Evolutionary conservation across 1,140 invertebrate genomes (phyloP), one percentile per base, ranked within the genome.

Genomic region (Drosophila auraria): DNA sequence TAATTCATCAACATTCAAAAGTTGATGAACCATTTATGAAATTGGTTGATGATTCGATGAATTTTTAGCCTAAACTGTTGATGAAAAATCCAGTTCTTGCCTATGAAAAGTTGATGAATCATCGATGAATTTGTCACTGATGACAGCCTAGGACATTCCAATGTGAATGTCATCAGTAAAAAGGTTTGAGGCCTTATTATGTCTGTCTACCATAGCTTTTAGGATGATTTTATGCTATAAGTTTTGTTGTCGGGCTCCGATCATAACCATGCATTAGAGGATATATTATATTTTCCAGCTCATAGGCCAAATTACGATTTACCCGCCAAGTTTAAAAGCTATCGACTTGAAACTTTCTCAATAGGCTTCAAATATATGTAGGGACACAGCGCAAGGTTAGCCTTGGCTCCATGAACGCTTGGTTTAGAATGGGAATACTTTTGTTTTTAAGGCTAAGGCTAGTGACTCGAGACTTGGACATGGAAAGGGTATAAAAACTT

Each of bases 401-500:
- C 5, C 8, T 57, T 40, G 54, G 14, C 5, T n/a, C 20, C 23
- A 23, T 23, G 2, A 54, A 8, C 17, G 7, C 9, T 15, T 54
- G 6, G 12, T 12, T 40, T 25, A 40, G 9, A 25, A 25, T 40
- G 0, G 54, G 54, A 40, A n/a, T 25, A 23, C 23, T 11, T 11
- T 5, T 56, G 33, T 2, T 15, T 38, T 38, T 57, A 57, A 40
- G 54, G 36, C 54, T 25, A 25, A n/a, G 38, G 54, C 54, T 25
- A 57, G 23, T 25, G 8, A 57, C 36, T 40, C 14, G 8, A 57
- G 36, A 40, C 11, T 40, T 40, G 54, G 54, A 57, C 54, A n/a
- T 15, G 54, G 36, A 36, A n/a, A 25, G 54, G 54, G 20, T 40
- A 40, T 40, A 25, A 25, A 57, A 40, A 11, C 36, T 3, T 25